These are phyloP conservation scores for Cotesia chilonis DNA, from an alignment of 1,140 invertebrate species.

Conservation along the genomic window DNA sequence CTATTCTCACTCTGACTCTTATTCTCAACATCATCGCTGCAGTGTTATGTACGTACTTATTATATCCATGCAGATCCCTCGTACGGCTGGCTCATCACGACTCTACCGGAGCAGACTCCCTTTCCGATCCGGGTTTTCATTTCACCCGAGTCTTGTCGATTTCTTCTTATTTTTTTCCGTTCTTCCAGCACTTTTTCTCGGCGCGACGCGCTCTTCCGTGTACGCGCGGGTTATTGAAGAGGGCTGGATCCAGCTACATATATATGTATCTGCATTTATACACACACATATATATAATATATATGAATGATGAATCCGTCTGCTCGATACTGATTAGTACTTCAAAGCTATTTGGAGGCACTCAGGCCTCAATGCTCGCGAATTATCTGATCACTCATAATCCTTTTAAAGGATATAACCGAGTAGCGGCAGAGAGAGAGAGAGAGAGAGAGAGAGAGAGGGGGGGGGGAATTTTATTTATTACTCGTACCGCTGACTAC, in stretches of 20 bases:
- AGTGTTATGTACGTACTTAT: neutral
- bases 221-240: neutral
- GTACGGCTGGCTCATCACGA: slow-evolving; percentile 17
- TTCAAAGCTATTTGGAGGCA: slow-evolving; percentile 53
- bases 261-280: slow-evolving; percentile 7
- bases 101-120: neutral
- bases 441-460: too few species aligned
- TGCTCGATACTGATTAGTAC: slow-evolving; percentile 63
- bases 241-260: neutral
- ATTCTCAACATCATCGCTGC: neutral
- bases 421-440: too few species aligned
- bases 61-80: neutral
- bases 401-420: neutral
- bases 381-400: slow-evolving; percentile 47
- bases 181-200: neutral
- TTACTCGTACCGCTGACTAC: slow-evolving; percentile 26
- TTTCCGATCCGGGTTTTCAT: slow-evolving; percentile 31
- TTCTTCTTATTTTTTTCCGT: slow-evolving; percentile 4
- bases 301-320: slow-evolving; percentile 39
- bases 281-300: slow-evolving; percentile 30
- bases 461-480: neutral
- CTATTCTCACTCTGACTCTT: slow-evolving; percentile 32
- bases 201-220: slow-evolving; percentile 7
- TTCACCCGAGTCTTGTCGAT: slow-evolving; percentile 19
- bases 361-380: slow-evolving; percentile 34